phyloP scores from a whole-genome alignment of 2,888 invertebrate species.

The Archips crataeganus region DNA sequence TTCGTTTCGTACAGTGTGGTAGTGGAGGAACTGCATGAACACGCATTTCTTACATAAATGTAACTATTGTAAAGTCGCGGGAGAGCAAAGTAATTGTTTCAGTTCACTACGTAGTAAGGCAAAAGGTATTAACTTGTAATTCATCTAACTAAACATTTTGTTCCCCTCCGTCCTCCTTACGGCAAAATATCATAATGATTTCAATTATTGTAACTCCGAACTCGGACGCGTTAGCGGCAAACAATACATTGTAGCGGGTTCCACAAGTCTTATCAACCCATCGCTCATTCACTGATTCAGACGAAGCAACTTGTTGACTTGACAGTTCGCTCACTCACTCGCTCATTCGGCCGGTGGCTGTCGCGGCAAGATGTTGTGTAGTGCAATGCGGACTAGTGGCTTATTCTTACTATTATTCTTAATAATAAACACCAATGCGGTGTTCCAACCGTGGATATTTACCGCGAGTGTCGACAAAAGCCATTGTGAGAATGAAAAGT shows the following conservation, averaged over 20 bases:
- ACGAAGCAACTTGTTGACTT: conserved; percentile 24
- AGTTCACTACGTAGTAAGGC: too few relatives aligned
- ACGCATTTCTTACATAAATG: too few relatives aligned
- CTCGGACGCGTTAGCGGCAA: neutral
- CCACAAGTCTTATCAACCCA: conserved; percentile 10
- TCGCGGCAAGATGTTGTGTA: conserved; percentile 65
- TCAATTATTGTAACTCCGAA: neutral
- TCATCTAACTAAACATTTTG: too few relatives aligned
- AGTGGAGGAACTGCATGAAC: too few relatives aligned
- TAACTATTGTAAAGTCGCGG: too few relatives aligned
- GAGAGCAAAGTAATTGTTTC: too few relatives aligned
- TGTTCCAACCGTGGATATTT: conserved; percentile 78
- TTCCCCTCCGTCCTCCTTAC: too few relatives aligned
- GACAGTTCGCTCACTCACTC: conserved; percentile 34
- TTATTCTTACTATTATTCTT: conserved; percentile 78
- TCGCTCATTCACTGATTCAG: conserved; percentile 12
- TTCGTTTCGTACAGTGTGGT: too few relatives aligned
- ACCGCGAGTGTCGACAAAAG: conserved; percentile 63
- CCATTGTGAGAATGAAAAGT: conserved; percentile 63
- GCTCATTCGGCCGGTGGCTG: conserved; percentile 48
- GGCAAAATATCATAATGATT: neutral
- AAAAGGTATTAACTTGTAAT: too few relatives aligned
- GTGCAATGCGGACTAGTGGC: conserved; percentile 76
- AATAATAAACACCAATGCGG: conserved; percentile 67
- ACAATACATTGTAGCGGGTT: neutral